A percentile compares a stretch with the other conserved stretches of the same genome.
Evolutionary conservation across 2,113 vertebrate species (phyloP).

Genomic region (Genyomyrus donnyi): DNA sequence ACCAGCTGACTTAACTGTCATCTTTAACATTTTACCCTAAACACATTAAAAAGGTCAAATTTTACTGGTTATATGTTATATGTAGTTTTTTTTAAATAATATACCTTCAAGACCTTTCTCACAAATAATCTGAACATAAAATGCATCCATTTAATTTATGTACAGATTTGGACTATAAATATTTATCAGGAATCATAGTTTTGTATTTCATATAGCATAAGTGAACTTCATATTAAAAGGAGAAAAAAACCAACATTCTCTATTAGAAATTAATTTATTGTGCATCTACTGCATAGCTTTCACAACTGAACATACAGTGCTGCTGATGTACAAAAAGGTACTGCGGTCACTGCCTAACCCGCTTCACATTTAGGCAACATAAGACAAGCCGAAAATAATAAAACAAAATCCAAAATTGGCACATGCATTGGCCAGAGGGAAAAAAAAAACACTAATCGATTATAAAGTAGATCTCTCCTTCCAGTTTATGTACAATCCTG

Average conservation of each 20-base stretch:
- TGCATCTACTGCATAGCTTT: constrained; percentile 44
- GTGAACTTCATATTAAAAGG: neutral
- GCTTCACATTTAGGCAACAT: constrained; percentile 41
- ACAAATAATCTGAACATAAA: neutral
- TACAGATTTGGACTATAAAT: neutral
- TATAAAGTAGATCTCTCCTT: constrained; percentile 30
- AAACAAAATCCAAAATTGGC: constrained; percentile 26
- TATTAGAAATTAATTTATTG: constrained; percentile 50
- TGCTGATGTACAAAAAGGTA: neutral
- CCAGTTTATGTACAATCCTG: constrained; percentile 26
- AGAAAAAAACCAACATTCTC: neutral
- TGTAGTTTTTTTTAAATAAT: neutral
- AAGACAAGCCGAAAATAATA: constrained; percentile 24
- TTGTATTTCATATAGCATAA: neutral
- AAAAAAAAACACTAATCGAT: constrained; percentile 22
- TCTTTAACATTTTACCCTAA: neutral
- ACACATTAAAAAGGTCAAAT: neutral
- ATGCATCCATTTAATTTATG: neutral
- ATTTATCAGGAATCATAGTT: neutral
- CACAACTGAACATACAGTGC: constrained; percentile 34
- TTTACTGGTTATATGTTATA: neutral
- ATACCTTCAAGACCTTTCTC: neutral
- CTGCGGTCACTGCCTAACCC: constrained; percentile 20
- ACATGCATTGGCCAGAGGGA: constrained; percentile 43
- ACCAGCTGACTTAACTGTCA: neutral